Evolutionary conservation across 2,797 vertebrate genomes (phyloP), one percentile per base, ranked within the genome.

Genomic region (Phylloscopus collybita): DNA sequence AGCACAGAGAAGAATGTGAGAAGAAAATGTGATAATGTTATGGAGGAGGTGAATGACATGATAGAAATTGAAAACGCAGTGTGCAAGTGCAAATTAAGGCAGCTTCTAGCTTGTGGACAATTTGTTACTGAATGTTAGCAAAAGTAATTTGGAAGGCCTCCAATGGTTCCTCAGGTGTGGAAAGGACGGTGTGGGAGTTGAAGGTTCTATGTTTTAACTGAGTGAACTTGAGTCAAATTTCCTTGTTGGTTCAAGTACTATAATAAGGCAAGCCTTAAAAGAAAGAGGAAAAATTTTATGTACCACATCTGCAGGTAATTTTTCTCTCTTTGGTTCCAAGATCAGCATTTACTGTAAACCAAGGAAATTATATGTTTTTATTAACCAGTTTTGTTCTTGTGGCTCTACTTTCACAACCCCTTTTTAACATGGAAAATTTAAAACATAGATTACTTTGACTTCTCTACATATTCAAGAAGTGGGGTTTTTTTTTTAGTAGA

Each of bases 31-130:
- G 90, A 30, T 94, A 60, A 42, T 73, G 78, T 71, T 87, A 76
- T 29, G 80, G 96, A 91, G 92, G 94, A 96, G 84, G 92, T 93
- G 90, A 95, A 93, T 74, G 80, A 66, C 86, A 47, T 32, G 88
- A 71, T 72, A 51, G 11, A 90, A 95, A 91, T 83, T 91, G 80
- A 91, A 96, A 92, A 80, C 62, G 67, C 86, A 83, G 69, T 62
- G 53, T 81, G 50, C 82, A 94, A 94, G 89, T 86, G 90, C 80
- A 80, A 79, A 86, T 90, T 62, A 92, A 87, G 74, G 44, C 86
- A 71, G 40, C 40, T 70, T 95, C 61, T 88, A 87, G 44, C 27
- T 93, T 80, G 78, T 70, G 78, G 88, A 80, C 69, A 76, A 44
- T 95, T 86, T 82, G 60, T 93, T 79, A 54, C 66, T 83, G 70